Evolutionary conservation across 2,888 invertebrate genomes (phyloP).

Genomic region (Cylindroiulus punctatus): DNA sequence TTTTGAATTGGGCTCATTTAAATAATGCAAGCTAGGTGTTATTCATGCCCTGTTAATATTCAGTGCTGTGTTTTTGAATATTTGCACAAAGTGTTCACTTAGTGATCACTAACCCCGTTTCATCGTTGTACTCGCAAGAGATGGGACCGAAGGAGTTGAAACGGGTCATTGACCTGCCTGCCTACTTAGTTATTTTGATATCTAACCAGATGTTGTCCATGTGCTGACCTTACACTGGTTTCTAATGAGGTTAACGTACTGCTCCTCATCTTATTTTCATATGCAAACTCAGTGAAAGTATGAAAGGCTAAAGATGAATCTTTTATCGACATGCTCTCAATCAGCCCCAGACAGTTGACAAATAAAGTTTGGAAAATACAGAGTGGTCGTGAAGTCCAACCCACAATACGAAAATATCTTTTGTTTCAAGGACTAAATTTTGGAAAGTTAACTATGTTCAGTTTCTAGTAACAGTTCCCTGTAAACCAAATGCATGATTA

Average conservation of each 20-base stretch:
- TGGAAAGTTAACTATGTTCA: no score
- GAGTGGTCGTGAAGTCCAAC: no score
- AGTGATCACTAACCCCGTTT: slow-evolving; percentile 11
- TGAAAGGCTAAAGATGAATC: slow-evolving; percentile 22
- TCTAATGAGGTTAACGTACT: slow-evolving; percentile 46
- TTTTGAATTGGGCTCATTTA: background rate
- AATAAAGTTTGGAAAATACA: background rate
- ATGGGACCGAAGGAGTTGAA: slow-evolving; percentile 34
- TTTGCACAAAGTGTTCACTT: background rate
- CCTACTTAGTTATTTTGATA: slow-evolving; percentile 2
- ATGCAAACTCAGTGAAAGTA: slow-evolving; percentile 6
- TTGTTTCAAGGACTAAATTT: no score
- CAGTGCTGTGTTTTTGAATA: background rate
- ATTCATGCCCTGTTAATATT: background rate
- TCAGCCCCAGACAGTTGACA: background rate
- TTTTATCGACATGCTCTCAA: background rate
- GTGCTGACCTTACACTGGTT: slow-evolving; percentile 38
- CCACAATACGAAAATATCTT: no score
- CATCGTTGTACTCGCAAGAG: background rate
- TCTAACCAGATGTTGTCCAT: slow-evolving; percentile 13
- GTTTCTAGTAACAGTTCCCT: no score
- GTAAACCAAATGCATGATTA: no score
- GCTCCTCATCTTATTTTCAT: background rate
- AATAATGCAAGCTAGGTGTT: background rate
- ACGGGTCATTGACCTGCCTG: slow-evolving; percentile 1